Evolutionary conservation across 2,113 vertebrate species (phyloP), one percentile per base, ranked within the genome.

Genomic region (Archilochus colubris): DNA sequence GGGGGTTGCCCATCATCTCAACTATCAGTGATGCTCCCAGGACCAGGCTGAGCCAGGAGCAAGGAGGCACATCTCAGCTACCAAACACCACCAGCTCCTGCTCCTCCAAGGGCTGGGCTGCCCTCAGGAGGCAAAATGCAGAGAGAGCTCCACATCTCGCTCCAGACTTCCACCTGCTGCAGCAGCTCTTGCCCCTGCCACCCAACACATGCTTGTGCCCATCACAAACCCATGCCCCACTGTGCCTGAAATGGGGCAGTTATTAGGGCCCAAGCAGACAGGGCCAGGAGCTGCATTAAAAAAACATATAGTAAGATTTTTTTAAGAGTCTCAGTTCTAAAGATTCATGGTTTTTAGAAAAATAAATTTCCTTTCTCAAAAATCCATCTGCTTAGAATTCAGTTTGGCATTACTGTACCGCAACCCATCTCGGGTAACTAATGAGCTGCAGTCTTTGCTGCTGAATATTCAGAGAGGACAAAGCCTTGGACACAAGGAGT

Each of bases 61-160:
- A 57, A 83, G 70, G 50, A 78, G 10, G n/a, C 46, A 28, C 15
- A 53, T 46, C 53, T 57, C 2, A 0, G 36, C 73, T 36, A 31
- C 58, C 51, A 85, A 55, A 2, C 31, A 44, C 6, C 20, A 46
- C 17, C 40, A 75, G 69, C 72, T 74, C 31, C 61, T 77, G 57
- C 70, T 91, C n/a, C 46, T 93, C 77, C 62, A 88, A 79, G 63
- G 63, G 46, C 62, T 94, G 82, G 77, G 59, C 91, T 89, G 94
- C 95, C 96, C 96, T 96, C 96, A 88, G 72, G 94, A 95, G 97
- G 97, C 75, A 89, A 95, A 83, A 92, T 6, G 63, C 44, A 91
- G 91, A 58, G 70, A 87, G 17, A 2, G 25, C 88, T 76, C 23
- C 76, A 10, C 2, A 2, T n/a, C 27, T 77, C 5, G 0, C 40